phyloP scores from a whole-genome alignment of 1,140 invertebrate genomes.

The Propsilocerus akamusi region DNA sequence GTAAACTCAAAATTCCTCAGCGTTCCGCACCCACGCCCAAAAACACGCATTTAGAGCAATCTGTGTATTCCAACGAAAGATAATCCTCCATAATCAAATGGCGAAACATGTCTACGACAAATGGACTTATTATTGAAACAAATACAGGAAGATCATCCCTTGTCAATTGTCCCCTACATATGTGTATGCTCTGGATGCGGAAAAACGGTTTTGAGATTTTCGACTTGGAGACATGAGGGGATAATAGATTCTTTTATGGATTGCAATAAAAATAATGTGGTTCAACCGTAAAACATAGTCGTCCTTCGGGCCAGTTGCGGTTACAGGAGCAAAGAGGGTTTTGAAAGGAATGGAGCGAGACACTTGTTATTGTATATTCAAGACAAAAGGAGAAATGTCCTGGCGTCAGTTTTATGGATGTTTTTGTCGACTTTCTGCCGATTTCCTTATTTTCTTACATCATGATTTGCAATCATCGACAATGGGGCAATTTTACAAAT shows the following conservation, averaged over 20 bases:
- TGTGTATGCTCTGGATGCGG: background rate
- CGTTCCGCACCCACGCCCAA: no score
- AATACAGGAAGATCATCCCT: slow-evolving; percentile 1
- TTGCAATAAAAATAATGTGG: slow-evolving; percentile 1
- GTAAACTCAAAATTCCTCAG: no score
- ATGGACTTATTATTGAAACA: slow-evolving; percentile 2
- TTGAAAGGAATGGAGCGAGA: background rate
- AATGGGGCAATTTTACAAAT: no score
- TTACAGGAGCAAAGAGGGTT: background rate
- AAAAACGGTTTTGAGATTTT: no score
- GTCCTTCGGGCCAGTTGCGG: background rate
- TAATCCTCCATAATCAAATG: no score
- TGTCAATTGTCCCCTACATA: background rate
- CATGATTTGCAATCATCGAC: background rate
- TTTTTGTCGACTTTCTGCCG: background rate
- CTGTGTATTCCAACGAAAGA: no score
- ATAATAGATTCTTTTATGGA: slow-evolving; percentile 2
- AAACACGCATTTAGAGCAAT: no score
- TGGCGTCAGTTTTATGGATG: slow-evolving; percentile 3
- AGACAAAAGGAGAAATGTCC: background rate
- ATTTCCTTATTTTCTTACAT: background rate
- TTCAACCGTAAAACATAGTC: background rate
- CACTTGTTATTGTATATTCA: background rate
- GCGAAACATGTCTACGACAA: background rate
- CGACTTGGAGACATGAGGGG: no score